Base-by-base conservation (phyloP, 2,888 invertebrate species). In the Acrobasis repandana region DNA sequence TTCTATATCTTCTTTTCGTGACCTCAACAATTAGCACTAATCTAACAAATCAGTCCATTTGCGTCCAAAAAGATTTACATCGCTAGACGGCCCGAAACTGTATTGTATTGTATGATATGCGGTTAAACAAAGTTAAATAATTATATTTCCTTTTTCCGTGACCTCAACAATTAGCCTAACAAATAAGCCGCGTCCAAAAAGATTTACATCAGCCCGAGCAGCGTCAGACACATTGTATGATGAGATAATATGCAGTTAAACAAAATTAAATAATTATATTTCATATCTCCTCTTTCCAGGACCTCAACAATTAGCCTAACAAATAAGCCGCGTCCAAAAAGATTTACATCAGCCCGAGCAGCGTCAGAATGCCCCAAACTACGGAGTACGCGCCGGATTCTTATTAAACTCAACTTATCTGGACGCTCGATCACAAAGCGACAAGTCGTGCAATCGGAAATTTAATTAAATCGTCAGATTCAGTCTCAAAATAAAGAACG, bases 401-500 rank as follows among this genome's bases (percentile, higher is more conserved):
- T 54, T 38, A 36, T 54, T 54, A 20, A 38, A 54, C 34, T 36
- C 11, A 10, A 34, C 54, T 54, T 54, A 54, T 54, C 43, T 54
- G 38, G 38, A 54, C 16, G 43, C 10, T 38, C 9, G 54, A 54
- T 54, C 54, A 38, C 54, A 54, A 54, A 54, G 54, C 20, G 33
- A 34, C 51, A 33, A 34, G 9, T 52, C 33, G 33, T n/a, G 33
- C 51, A 34, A 52, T 34, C 51, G 51, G 34, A 52, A 52, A 52
- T 52, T 52, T 52, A 36, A 52, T 52, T 52, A 52, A 52, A 52
- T 52, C 34, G 51, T 34, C 51, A 52, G 28, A 28, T 15, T 34
- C 33, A 33, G 51, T 2, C n/a, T 4, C n/a, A 43, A 43, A 43
- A 43, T 43, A 43, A 43, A 43, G n/a, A 38, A 0, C 14, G 4